Evolutionary conservation across 2,113 vertebrate genomes (phyloP).

Genomic region (Himantopus leucocephalus): DNA sequence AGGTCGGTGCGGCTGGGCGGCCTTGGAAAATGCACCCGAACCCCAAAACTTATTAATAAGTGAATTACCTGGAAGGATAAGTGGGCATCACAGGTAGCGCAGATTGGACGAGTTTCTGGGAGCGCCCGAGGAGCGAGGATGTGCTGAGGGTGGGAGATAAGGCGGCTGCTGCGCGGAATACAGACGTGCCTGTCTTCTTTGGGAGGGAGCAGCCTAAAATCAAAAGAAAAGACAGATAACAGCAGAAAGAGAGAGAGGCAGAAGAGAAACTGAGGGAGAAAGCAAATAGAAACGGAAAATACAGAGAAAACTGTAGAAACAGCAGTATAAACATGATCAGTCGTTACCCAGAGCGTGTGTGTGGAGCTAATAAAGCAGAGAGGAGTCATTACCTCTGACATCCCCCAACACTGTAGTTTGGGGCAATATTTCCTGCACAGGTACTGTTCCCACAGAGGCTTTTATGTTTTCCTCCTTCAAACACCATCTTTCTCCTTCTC

Average conservation of each 20-base stretch:
- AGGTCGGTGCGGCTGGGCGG: rapidly evolving
- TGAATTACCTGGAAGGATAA: background rate
- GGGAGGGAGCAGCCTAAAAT: background rate
- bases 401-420: background rate
- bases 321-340: background rate
- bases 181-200: background rate
- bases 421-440: background rate
- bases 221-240: background rate
- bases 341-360: background rate
- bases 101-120: background rate
- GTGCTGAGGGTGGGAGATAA: background rate
- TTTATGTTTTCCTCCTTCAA: background rate
- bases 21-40: rapidly evolving
- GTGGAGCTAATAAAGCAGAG: background rate
- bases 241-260: background rate
- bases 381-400: background rate
- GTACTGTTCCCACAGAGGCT: background rate
- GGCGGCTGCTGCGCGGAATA: background rate
- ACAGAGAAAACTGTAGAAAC: background rate
- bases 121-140: background rate
- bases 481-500: background rate
- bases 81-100: background rate
- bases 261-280: background rate
- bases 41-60: rapidly evolving
- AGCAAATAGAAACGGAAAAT: background rate